Percentiles rank a stretch among this genome's conserved stretches.
Evolutionary conservation across 2,113 vertebrate species (phyloP).

Genomic region (Aythya baeri): DNA sequence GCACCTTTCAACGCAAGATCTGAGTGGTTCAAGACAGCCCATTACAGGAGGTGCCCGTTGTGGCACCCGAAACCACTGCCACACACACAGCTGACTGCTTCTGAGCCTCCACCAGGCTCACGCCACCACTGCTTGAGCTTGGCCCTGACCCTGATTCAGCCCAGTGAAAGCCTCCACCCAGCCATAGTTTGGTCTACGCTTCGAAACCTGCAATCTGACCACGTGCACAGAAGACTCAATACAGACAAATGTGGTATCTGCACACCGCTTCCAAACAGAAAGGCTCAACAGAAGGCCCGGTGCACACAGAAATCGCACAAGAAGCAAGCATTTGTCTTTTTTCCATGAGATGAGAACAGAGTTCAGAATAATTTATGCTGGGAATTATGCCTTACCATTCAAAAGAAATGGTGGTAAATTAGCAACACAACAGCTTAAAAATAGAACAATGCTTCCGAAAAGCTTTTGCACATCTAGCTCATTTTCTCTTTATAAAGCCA

Average conservation of each 20-base stretch:
- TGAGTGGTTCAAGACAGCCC: not conserved
- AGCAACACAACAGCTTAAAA: not conserved
- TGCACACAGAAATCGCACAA: accelerated
- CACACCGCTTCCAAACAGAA: not conserved
- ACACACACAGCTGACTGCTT: not conserved
- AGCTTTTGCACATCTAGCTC: not conserved
- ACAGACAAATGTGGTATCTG: not conserved
- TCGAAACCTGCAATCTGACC: accelerated
- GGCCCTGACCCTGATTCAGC: not conserved
- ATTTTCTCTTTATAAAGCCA: not conserved
- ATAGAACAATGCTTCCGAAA: not conserved
- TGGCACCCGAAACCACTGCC: not conserved
- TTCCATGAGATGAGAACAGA: not conserved
- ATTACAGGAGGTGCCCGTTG: not conserved
- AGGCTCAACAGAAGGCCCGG: not conserved
- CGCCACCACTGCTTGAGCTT: not conserved
- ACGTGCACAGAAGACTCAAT: accelerated
- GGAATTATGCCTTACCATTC: accelerated
- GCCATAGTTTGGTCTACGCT: not conserved
- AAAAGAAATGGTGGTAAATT: not conserved
- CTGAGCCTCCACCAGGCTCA: accelerated
- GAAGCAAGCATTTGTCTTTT: not conserved
- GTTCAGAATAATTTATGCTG: not conserved
- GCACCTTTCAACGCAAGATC: not conserved
- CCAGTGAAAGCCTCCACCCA: not conserved